Base-by-base conservation (phyloP, 2,888 invertebrate species). In the Danaus chrysippus region DNA sequence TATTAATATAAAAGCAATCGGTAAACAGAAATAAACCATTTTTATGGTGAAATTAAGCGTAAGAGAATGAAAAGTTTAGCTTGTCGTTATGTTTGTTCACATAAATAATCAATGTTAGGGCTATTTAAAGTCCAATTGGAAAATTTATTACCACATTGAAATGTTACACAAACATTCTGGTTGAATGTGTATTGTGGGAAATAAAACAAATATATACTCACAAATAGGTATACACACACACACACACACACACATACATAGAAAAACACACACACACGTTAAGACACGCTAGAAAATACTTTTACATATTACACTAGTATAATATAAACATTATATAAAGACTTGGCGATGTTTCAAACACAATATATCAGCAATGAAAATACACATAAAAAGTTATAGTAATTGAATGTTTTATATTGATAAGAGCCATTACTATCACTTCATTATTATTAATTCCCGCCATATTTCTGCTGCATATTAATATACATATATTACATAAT, bases 121-220 rank as follows among this genome's bases (percentile, higher is more conserved):
- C 10, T 49, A 49, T 49, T 49, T 49, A 49, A 49, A 49, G 15
- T 49, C 23, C 11, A 49, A 17, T 49, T 49, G 15, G n/a, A 43
- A 17, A 46, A 49, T 49, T 49, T 49, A 49, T 49, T 49, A 49
- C 15, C 17, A 17, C 49, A 49, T 49, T 49, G 49, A 17, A 34
- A 43, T 17, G 10, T 49, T 17, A 17, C 17, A 49, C n/a, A 49
- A 49, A 49, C 49, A 49, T 17, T 17, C 17, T n/a, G 9, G n/a
- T 46, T n/a, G 12, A 46, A 46, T 46, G 23, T 34, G 23, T 46
- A 46, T 46, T 13, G n/a, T 46, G 46, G n/a, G 15, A n/a, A 46
- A 46, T 46, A 13, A 46, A 46, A 46, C n/a, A 46, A 46, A 46
- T 9, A n/a, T 9, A 15, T 15, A 9, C 46, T 13, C 46, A 46